phyloP scores from a whole-genome alignment of 2,113 vertebrate genomes.

The Typhlomys cinereus region DNA sequence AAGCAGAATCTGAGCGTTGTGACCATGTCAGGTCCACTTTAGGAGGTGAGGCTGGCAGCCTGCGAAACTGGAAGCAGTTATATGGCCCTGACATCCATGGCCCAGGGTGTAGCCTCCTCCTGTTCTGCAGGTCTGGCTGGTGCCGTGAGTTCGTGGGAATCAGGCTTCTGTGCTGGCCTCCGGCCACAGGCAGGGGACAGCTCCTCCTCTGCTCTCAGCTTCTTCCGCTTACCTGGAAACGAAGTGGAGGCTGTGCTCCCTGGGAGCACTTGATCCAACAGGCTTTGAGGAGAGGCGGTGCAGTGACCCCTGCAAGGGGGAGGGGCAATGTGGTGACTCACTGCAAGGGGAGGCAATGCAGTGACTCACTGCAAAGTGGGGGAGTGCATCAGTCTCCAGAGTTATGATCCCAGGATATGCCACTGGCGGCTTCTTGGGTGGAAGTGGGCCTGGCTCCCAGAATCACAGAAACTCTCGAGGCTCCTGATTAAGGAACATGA shows the following conservation, averaged over 20 bases:
- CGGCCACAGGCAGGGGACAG: not conserved
- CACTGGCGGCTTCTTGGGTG: too few relatives aligned
- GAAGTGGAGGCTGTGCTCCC: not conserved
- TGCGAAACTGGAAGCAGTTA: accelerated
- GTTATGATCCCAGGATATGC: not conserved
- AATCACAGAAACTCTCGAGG: too few relatives aligned
- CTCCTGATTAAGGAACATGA: not conserved
- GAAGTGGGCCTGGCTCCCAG: not conserved
- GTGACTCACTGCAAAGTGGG: not conserved
- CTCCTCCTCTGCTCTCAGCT: not conserved
- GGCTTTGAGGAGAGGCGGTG: not conserved
- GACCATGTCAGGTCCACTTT: accelerated
- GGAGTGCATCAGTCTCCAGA: not conserved
- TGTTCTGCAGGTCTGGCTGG: not conserved
- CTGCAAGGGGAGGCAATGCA: accelerated
- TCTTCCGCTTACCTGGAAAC: not conserved
- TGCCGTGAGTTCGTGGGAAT: not conserved
- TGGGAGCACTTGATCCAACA: not conserved
- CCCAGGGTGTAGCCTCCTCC: too few relatives aligned
- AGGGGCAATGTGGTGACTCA: accelerated
- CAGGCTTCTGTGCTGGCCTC: not conserved
- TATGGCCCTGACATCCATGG: not conserved
- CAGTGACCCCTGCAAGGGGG: too few relatives aligned
- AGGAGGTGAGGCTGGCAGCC: too few relatives aligned
- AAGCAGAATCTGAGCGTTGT: not conserved